These are phyloP conservation scores for Peromyscus polionotus DNA, from an alignment of 2,113 vertebrate species.

Conservation along the genomic window DNA sequence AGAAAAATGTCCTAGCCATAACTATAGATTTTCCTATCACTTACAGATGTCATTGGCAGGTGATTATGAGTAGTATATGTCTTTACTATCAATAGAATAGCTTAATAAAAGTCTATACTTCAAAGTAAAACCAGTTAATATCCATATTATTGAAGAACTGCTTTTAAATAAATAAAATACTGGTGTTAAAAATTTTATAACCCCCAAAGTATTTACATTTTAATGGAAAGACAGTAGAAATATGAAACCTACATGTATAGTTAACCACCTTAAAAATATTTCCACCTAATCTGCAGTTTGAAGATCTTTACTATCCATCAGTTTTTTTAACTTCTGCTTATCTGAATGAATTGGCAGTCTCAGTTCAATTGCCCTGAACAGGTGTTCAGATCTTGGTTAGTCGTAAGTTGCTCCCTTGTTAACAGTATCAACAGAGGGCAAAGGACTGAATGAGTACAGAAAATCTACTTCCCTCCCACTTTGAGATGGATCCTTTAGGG, in stretches of 20 bases:
- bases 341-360: slow-evolving; percentile 73
- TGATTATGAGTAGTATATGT: slow-evolving; percentile 57
- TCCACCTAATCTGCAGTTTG: slow-evolving; percentile 69
- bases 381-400: slow-evolving; percentile 78
- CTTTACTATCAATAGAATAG: slow-evolving; percentile 59
- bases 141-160: slow-evolving; percentile 47
- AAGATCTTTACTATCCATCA: slow-evolving; percentile 76
- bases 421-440: slow-evolving; percentile 81
- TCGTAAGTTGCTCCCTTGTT: slow-evolving; percentile 77
- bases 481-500: slow-evolving; percentile 78
- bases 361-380: slow-evolving; percentile 80
- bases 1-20: slow-evolving; percentile 41
- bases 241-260: slow-evolving; percentile 54
- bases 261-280: slow-evolving; percentile 69
- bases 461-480: slow-evolving; percentile 73
- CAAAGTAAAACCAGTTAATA: slow-evolving; percentile 63
- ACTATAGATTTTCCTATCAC: slow-evolving; percentile 35
- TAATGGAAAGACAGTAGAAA: slow-evolving; percentile 57
- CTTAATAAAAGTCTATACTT: slow-evolving; percentile 67
- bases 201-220: slow-evolving; percentile 47
- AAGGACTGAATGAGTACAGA: slow-evolving; percentile 76
- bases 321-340: slow-evolving; percentile 76
- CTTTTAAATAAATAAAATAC: slow-evolving; percentile 64
- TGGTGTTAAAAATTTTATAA: slow-evolving; percentile 50
- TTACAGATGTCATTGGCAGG: slow-evolving; percentile 30